phyloP scores from a whole-genome alignment of 2,888 invertebrate genomes.

The Crepidodera aurea region DNA sequence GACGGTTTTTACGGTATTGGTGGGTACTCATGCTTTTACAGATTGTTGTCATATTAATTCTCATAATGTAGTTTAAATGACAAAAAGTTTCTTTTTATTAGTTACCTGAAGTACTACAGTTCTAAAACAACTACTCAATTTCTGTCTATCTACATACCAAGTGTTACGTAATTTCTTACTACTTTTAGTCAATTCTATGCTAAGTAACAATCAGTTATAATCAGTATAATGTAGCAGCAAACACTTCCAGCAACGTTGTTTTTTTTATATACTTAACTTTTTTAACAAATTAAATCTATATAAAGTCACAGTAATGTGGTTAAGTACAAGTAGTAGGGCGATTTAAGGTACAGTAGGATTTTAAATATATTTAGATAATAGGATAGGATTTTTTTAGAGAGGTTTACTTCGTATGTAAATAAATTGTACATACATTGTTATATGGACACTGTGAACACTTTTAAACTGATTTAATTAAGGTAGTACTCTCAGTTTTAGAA shows the following conservation, averaged over 20 bases:
- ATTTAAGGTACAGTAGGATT: background rate
- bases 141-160: conserved; percentile 28
- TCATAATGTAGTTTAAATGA: too few species aligned
- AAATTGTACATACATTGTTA: too few species aligned
- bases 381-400: background rate
- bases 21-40: too few species aligned
- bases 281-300: conserved; percentile 5
- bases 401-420: background rate
- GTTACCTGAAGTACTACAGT: conserved; percentile 8
- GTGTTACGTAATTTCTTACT: conserved; percentile 16
- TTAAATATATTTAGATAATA: background rate
- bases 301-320: background rate
- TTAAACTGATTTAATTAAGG: too few species aligned
- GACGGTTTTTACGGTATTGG: too few species aligned
- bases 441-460: too few species aligned
- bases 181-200: conserved; percentile 45
- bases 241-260: conserved; percentile 39
- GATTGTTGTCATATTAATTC: too few species aligned
- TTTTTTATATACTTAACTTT: background rate
- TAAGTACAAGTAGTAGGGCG: conserved; percentile 7
- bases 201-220: conserved; percentile 58
- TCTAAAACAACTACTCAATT: conserved; percentile 21
- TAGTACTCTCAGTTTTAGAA: too few species aligned
- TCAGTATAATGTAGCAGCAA: conserved; percentile 55
- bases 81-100: conserved; percentile 4